Base-by-base conservation (phyloP, 1,140 invertebrate genomes). In the Panonychus citri region DNA sequence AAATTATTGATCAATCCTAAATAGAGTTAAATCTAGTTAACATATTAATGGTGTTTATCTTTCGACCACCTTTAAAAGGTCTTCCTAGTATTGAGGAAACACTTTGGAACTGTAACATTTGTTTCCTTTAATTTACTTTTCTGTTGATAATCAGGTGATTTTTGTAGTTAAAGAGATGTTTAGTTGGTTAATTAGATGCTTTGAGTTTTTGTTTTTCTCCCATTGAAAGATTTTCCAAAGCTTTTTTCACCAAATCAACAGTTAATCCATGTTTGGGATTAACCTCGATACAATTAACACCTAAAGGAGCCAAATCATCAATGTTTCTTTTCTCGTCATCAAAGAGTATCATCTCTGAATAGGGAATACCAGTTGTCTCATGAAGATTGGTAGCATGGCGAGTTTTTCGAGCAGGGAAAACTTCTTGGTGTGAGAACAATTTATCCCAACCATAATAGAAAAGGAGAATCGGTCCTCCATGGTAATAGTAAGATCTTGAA, bases 391-490 rank as follows among this genome's bases (percentile, higher is more conserved):
- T 68, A 68, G 83, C 82, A 70, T 85, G 81, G 52, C 67, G 72
- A 13, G 73, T 68, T 74, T 85, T 83, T 56, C 66, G 70, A 21
- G 80, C 81, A 28, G 81, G 81, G 72, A 80, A 83, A 58, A 84
- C 83, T 70, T 84, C 77, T 64, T 76, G 75, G 61, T 79, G 79
- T 21, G 71, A 70, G 61, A 84, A 78, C 68, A 77, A 82, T 62
- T 78, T 73, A 19, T 80, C 68, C 80, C 80, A 83, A 25, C 73
- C 73, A 65, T 81, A 80, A 27, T 82, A 66, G 15, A 76, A 58
- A 5, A 82, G 59, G n/a, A 85, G 68, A 59, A 79, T 73, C 54
- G 76, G 71, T 2, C 81, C 82, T 43, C 78, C 80, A 39, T 69
- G 56, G 55, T 76, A 74, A 69, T 79, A 77, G 39, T 71, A 65